Evolutionary conservation across 2,797 vertebrate species (phyloP).

Genomic region (Halcyon chelicuti): DNA sequence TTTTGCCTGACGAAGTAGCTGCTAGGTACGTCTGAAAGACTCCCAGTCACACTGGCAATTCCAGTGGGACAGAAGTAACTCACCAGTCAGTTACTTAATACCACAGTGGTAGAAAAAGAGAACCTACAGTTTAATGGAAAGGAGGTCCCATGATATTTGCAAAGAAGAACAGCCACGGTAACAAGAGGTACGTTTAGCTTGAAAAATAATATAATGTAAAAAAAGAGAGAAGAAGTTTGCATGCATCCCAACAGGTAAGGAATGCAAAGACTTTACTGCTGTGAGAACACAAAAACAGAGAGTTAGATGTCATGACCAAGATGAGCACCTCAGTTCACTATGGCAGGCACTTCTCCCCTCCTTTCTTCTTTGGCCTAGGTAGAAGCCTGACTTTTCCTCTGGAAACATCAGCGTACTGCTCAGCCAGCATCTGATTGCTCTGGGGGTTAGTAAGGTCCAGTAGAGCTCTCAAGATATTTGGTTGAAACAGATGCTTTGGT

Average conservation of each 20-base stretch:
- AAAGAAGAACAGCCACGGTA: not conserved
- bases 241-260: not conserved
- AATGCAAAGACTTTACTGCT: not conserved
- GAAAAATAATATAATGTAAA: not conserved
- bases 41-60: not conserved
- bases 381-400: not conserved
- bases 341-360: not conserved
- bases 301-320: not conserved
- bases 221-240: not conserved
- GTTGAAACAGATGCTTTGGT: not conserved
- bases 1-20: not conserved
- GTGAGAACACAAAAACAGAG: not conserved
- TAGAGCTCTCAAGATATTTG: not conserved
- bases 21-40: not conserved
- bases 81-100: fast-evolving
- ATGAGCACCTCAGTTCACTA: not conserved
- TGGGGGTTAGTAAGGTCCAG: too few relatives aligned
- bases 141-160: not conserved
- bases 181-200: fast-evolving
- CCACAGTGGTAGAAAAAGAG: not conserved
- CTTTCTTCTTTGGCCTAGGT: not conserved
- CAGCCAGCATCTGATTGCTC: not conserved
- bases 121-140: not conserved
- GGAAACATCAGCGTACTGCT: not conserved
- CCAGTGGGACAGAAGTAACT: not conserved